Base-by-base conservation (phyloP, 1,140 invertebrate species). In the Dendrolimus kikuchii region DNA sequence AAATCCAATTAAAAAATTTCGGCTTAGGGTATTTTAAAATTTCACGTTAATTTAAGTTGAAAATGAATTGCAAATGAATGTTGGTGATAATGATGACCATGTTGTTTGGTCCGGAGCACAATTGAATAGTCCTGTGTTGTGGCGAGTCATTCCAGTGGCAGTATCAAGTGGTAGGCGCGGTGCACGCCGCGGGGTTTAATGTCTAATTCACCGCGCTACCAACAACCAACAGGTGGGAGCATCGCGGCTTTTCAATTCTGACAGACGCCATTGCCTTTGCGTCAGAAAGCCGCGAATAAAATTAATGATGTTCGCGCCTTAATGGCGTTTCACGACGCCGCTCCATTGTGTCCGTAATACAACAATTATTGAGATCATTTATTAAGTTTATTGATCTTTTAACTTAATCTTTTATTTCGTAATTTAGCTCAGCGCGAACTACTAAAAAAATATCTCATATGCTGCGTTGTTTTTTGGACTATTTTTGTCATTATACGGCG, bases 331-430 rank as follows among this genome's bases (percentile, higher is more conserved):
- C 82, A 81, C 82, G 79, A 84, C 74, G 83, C 81, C 80, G 83
- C 81, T 78, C 81, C 81, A 86, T 86, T 86, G 83, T 86, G 73
- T 75, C 75, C 77, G 83, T 86, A 86, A 86, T 86, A 83, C 80
- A 86, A 86, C 83, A 86, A 86, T 86, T 86, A 86, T 86, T 86
- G 80, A 86, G 83, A 86, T 84, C 83, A 86, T 86, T 86, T 86
- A 86, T 86, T 86, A 86, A 84, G 83, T 86, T 86, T 86, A 86
- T 86, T 86, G 83, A 86, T 86, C 83, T 86, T 86, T 86, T 84
- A 86, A 86, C 75, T 86, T 86, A 86, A 86, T 86, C 83, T 86
- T 86, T 86, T 86, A 86, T 86, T 86, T 86, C 77, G 83, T 86
- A 86, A 86, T 86, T 86, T 84, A 84, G 81, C 71, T 84, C 61